Conservation (phyloP, 2,113 vertebrate genomes). For the Scalopus aquaticus region DNA sequence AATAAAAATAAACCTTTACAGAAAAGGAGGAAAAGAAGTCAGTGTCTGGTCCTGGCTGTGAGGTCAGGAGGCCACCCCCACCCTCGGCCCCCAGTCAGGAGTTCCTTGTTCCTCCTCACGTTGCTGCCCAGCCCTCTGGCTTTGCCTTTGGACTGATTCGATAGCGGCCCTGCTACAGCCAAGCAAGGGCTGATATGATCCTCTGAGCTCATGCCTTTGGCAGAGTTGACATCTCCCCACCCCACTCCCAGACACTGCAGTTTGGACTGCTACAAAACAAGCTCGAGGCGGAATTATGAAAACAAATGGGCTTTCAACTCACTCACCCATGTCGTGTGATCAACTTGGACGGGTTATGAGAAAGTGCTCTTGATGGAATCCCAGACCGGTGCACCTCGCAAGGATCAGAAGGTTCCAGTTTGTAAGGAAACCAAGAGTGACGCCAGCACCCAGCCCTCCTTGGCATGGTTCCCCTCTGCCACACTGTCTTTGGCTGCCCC, state of each 20-base stretch:
- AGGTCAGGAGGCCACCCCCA: neutral
- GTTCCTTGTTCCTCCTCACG: neutral
- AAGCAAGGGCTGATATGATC: neutral
- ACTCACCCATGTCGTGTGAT: neutral
- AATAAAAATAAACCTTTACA: neutral
- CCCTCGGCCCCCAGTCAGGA: neutral
- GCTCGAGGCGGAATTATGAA: neutral
- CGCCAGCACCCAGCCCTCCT: rapidly evolving
- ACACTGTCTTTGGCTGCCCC: neutral
- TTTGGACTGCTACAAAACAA: neutral
- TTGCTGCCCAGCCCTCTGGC: neutral
- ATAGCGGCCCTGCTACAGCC: neutral
- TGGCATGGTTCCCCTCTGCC: neutral
- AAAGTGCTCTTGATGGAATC: neutral
- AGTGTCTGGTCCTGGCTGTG: neutral
- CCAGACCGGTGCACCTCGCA: neutral
- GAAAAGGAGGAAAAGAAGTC: neutral
- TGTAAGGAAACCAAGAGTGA: neutral
- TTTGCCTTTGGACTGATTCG: constrained; percentile 5
- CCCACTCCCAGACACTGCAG: neutral
- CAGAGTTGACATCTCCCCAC: neutral
- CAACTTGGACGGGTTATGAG: neutral
- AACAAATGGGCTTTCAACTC: neutral
- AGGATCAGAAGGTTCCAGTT: neutral
- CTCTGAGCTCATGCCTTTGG: neutral